Percentiles rank a stretch among this genome's conserved stretches.
Evolutionary conservation across 2,113 vertebrate genomes (phyloP).

Genomic region (Aplodontia rufa): DNA sequence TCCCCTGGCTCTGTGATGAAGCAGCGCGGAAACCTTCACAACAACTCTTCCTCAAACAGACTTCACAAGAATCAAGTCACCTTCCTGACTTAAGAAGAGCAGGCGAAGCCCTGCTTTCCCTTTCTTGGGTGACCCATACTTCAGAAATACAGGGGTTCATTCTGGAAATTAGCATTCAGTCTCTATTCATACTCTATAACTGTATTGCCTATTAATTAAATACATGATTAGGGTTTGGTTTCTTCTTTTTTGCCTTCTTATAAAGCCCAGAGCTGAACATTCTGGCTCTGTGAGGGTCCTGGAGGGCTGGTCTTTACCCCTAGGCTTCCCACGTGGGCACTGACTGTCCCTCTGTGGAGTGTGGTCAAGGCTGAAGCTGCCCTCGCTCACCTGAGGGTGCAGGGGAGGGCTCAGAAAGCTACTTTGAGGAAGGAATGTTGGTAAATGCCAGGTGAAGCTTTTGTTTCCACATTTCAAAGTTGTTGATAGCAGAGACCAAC

Average conservation of each 20-base stretch:
- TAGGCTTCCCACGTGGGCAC: fast-evolving
- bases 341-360: fast-evolving
- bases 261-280: neutral
- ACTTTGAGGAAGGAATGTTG: neutral
- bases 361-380: fast-evolving
- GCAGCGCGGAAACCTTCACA: neutral
- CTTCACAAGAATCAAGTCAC: neutral
- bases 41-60: neutral
- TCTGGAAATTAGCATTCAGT: neutral
- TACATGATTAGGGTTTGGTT: neutral
- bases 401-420: neutral
- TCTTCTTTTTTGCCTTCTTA: neutral
- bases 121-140: neutral
- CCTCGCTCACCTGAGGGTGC: neutral
- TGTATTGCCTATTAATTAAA: neutral
- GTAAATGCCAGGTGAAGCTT: neutral
- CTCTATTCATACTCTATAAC: fast-evolving
- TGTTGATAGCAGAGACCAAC: neutral
- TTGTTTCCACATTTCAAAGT: neutral
- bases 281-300: neutral
- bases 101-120: neutral
- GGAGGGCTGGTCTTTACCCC: fast-evolving
- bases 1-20: neutral
- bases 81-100: neutral
- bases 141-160: neutral